Evolutionary conservation across 2,888 invertebrate genomes (phyloP).

Genomic region (Priapulus caudatus): DNA sequence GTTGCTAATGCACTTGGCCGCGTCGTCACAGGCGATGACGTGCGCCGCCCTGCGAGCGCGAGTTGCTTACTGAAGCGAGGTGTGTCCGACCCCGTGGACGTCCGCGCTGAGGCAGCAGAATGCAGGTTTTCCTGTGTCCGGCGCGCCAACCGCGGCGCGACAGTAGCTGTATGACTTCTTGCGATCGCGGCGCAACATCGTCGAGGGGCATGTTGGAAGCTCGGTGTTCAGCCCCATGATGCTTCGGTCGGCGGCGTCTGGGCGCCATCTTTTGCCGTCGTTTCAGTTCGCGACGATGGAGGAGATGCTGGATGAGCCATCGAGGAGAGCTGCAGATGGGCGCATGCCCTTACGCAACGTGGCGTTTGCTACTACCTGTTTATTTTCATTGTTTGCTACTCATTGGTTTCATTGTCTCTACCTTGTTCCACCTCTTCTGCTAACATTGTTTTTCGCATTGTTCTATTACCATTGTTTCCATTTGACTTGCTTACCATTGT

Average conservation of each 20-base stretch:
- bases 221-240: conserved; percentile 28
- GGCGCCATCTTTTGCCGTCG: conserved; percentile 25
- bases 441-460: too few relatives aligned
- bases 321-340: background rate
- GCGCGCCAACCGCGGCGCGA: conserved; percentile 20
- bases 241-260: conserved; percentile 26
- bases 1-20: background rate
- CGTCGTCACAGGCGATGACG: background rate
- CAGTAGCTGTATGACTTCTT: conserved; percentile 24
- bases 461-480: too few relatives aligned
- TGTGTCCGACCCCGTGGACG: conserved; percentile 23
- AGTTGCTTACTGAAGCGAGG: conserved; percentile 25
- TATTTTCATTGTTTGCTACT: too few relatives aligned
- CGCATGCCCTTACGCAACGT: background rate
- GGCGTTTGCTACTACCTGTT: too few relatives aligned
- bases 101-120: conserved; percentile 28
- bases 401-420: too few relatives aligned
- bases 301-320: background rate
- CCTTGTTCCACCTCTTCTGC: too few relatives aligned
- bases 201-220: conserved; percentile 25
- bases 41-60: background rate
- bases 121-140: conserved; percentile 26
- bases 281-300: conserved; percentile 8
- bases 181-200: conserved; percentile 5
- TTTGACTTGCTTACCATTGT: too few relatives aligned